phyloP scores from a whole-genome alignment of 2,797 vertebrate genomes.

The Holocentrus rufus region DNA sequence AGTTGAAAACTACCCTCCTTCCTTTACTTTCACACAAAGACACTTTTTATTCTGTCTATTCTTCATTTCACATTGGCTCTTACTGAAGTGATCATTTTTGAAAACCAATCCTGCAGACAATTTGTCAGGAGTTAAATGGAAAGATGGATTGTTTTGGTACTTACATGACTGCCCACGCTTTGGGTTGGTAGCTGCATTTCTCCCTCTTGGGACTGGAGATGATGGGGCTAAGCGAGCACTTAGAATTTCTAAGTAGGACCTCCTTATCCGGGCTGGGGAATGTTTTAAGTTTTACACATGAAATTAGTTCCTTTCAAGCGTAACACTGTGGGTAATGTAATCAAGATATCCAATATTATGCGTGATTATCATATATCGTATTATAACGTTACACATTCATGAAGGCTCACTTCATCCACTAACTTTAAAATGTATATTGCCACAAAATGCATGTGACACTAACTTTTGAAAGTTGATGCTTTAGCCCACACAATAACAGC shows the following conservation, averaged over 20 bases:
- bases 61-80: no score
- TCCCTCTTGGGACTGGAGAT: slow-evolving; percentile 47
- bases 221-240: slow-evolving; percentile 62
- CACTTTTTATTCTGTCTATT: not conserved
- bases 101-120: no score
- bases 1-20: not conserved
- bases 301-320: not conserved
- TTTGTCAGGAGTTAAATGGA: not conserved
- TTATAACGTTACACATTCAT: no score
- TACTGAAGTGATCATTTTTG: no score
- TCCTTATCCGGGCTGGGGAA: slow-evolving; percentile 73
- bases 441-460: no score
- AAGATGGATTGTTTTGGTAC: not conserved
- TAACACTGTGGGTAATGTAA: no score
- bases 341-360: no score
- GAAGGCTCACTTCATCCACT: no score
- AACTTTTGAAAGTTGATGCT: no score
- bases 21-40: not conserved
- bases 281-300: not conserved
- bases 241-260: slow-evolving; percentile 80
- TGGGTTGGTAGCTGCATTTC: slow-evolving; percentile 7
- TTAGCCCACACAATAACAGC: no score
- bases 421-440: no score
- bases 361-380: no score
- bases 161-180: slow-evolving; percentile 58